A percentile compares a stretch with the other conserved stretches of the same genome.
phyloP scores from a whole-genome alignment of 2,113 vertebrate genomes.

The Ancistrus triradiatus region DNA sequence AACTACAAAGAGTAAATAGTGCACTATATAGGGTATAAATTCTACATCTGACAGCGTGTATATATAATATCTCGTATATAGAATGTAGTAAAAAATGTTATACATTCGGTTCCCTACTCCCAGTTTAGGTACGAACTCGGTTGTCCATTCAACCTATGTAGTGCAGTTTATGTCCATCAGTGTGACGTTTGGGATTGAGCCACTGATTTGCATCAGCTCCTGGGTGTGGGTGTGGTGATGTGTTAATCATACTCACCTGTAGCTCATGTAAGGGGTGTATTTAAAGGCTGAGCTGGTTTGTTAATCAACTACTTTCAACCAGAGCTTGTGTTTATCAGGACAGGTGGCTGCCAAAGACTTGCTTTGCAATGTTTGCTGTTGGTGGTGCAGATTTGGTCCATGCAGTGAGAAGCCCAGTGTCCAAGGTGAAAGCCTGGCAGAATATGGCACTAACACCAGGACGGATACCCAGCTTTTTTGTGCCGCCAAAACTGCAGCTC shows the following conservation, averaged over 20 bases:
- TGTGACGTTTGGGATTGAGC: background rate
- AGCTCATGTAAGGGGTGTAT: conserved; percentile 10
- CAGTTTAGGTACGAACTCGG: no score
- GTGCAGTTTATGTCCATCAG: background rate
- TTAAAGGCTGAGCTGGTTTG: conserved; percentile 7
- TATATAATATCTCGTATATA: no score
- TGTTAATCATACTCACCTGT: conserved; percentile 26
- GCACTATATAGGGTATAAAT: background rate
- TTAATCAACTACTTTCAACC: background rate
- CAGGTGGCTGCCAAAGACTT: background rate
- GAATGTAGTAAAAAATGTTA: no score
- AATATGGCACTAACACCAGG: conserved; percentile 59
- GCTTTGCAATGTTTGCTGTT: conserved; percentile 19
- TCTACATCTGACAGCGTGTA: no score
- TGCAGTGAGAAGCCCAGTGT: background rate
- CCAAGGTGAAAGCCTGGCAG: conserved; percentile 30
- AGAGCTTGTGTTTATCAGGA: no score
- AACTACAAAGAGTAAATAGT: no score
- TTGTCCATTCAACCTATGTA: no score
- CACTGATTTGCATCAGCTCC: no score
- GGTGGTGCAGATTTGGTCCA: background rate
- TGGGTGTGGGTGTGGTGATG: background rate
- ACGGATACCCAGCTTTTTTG: conserved; percentile 52
- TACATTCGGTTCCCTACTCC: no score
- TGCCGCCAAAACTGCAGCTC: conserved; percentile 43